Evolutionary conservation across 2,888 invertebrate genomes (phyloP).

Genomic region (Desoria tigrina): DNA sequence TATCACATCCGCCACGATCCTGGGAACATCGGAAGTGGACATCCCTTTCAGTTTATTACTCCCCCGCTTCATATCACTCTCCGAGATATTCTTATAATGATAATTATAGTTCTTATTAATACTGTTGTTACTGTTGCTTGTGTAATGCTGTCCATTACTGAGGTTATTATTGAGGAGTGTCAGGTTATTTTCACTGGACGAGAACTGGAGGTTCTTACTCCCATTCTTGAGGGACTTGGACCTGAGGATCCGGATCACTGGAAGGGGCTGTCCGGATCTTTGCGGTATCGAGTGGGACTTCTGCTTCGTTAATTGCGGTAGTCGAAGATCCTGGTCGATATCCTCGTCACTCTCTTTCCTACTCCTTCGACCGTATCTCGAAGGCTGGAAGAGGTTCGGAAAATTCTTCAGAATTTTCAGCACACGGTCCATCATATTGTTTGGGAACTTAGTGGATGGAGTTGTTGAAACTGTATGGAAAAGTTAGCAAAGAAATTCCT

Average conservation of each 20-base stretch:
- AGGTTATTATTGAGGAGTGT: neutral
- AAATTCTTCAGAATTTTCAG: slow-evolving; percentile 36
- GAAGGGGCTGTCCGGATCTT: neutral
- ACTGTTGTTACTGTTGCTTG: slow-evolving; percentile 54
- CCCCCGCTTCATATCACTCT: slow-evolving; percentile 60
- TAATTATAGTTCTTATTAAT: neutral
- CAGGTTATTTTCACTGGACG: slow-evolving; percentile 13
- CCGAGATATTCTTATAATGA: neutral
- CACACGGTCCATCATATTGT: slow-evolving; percentile 29
- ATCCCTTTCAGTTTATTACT: slow-evolving; percentile 25
- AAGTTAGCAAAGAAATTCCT: neutral
- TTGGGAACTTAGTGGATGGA: neutral
- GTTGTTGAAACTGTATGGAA: slow-evolving; percentile 2
- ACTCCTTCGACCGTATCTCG: slow-evolving; percentile 37
- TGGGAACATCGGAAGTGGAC: slow-evolving; percentile 35
- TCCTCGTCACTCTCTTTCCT: slow-evolving; percentile 12
- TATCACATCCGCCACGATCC: slow-evolving; percentile 42
- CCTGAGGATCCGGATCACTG: slow-evolving; percentile 9
- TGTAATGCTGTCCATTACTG: slow-evolving; percentile 47
- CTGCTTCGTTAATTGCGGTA: slow-evolving; percentile 7
- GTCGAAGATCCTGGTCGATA: slow-evolving; percentile 4
- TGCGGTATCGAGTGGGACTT: neutral
- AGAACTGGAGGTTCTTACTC: neutral
- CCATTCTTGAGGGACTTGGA: neutral
- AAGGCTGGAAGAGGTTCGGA: slow-evolving; percentile 46